Percentiles rank a stretch among this genome's conserved stretches.
Evolutionary conservation across 2,113 vertebrate species (phyloP).

Genomic region (Pseudolaguvia tuberculata): DNA sequence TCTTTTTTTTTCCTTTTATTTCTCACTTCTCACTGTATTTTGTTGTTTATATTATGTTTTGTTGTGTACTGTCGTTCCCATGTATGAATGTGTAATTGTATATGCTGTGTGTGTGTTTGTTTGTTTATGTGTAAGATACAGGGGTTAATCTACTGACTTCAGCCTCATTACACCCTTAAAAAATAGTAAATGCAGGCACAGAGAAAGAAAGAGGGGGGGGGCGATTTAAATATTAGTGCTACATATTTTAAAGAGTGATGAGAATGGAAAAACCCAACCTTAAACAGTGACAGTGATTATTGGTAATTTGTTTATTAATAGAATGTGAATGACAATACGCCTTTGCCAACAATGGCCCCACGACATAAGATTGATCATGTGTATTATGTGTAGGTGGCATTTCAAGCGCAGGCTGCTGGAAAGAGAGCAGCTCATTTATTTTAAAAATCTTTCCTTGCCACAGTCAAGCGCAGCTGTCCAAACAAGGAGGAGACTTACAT

Average conservation of each 20-base stretch:
- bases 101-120: slow-evolving; percentile 29
- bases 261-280: not conserved
- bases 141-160: slow-evolving; percentile 56
- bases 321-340: slow-evolving; percentile 3
- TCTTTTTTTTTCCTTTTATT: too few relatives aligned
- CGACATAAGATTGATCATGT: slow-evolving; percentile 33
- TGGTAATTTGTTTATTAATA: slow-evolving; percentile 23
- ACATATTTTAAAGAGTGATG: not conserved
- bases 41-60: too few relatives aligned
- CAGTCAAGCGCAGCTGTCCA: slow-evolving; percentile 28
- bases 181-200: slow-evolving; percentile 58
- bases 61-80: too few relatives aligned
- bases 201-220: slow-evolving; percentile 1
- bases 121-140: slow-evolving; percentile 31
- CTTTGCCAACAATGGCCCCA: slow-evolving; percentile 29
- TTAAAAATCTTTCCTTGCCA: slow-evolving; percentile 20
- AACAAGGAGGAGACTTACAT: slow-evolving; percentile 34
- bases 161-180: slow-evolving; percentile 61
- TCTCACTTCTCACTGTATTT: too few relatives aligned
- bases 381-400: slow-evolving; percentile 35
- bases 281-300: not conserved
- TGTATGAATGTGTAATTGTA: too few relatives aligned
- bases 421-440: slow-evolving; percentile 33
- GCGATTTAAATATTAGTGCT: not conserved
- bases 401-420: slow-evolving; percentile 6